Evolutionary conservation across 2,797 vertebrate genomes (phyloP).

Genomic region (Lophotriccus pileatus): DNA sequence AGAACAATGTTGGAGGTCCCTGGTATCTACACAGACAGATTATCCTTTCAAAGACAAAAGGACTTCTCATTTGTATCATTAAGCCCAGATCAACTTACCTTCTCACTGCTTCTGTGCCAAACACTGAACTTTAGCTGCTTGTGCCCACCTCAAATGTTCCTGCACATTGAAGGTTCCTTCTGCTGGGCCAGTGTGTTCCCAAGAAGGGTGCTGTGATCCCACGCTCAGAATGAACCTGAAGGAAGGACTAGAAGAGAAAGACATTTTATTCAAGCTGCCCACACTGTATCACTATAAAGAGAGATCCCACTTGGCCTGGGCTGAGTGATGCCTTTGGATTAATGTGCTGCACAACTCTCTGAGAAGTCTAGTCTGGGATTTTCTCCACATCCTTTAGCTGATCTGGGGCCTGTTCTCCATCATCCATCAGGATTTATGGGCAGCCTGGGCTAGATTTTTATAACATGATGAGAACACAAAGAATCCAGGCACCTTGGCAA

Average conservation of each 20-base stretch:
- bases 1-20: background rate
- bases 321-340: background rate
- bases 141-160: background rate
- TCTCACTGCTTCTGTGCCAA: background rate
- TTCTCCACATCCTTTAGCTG: background rate
- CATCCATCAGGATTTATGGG: background rate
- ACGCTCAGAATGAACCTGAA: background rate
- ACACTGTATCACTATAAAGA: background rate
- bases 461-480: background rate
- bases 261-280: background rate
- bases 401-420: background rate
- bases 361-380: background rate
- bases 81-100: background rate
- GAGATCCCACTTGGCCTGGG: background rate
- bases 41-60: background rate
- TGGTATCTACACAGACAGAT: background rate
- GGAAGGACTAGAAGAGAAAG: background rate
- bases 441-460: background rate
- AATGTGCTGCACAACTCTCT: background rate
- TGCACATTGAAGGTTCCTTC: background rate
- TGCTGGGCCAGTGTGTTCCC: background rate
- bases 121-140: background rate
- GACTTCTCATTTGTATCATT: rapidly evolving
- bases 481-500: background rate
- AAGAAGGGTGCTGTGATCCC: background rate